Evolutionary conservation across 2,113 vertebrate genomes (phyloP).

Genomic region (Pogonocichla stellata): DNA sequence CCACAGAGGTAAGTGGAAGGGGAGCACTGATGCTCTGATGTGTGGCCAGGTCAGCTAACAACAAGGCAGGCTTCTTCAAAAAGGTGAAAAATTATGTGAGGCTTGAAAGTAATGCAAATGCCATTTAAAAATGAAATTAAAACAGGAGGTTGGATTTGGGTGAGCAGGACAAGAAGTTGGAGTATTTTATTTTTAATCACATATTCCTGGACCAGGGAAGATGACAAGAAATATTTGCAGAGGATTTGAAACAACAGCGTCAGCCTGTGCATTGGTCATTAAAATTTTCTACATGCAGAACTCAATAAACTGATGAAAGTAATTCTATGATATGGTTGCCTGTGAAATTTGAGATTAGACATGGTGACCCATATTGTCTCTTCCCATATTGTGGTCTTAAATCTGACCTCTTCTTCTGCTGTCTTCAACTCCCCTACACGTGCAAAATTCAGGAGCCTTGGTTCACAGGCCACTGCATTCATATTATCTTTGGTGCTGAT

Average conservation of each 20-base stretch:
- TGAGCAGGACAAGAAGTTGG: background rate
- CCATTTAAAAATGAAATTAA: background rate
- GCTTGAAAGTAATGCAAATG: background rate
- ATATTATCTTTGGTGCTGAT: constrained; percentile 27
- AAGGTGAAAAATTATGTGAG: background rate
- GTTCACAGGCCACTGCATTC: constrained; percentile 6
- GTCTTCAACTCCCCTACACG: background rate
- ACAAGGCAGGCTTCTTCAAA: background rate
- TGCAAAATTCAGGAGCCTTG: background rate
- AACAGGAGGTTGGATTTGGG: background rate
- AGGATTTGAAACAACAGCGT: background rate
- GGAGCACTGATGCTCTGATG: background rate
- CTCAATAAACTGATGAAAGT: background rate
- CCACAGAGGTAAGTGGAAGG: background rate
- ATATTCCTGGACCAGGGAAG: background rate
- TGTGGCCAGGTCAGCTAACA: background rate
- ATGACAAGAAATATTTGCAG: background rate
- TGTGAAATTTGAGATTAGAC: background rate
- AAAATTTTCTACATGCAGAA: background rate
- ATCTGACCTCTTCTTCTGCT: background rate
- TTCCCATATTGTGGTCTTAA: background rate
- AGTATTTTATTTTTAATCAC: background rate
- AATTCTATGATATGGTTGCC: background rate
- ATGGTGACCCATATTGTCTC: background rate
- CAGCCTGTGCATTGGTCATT: background rate